Evolutionary conservation across 2,113 vertebrate species (phyloP).

Genomic region (Ochotona curzoniae): DNA sequence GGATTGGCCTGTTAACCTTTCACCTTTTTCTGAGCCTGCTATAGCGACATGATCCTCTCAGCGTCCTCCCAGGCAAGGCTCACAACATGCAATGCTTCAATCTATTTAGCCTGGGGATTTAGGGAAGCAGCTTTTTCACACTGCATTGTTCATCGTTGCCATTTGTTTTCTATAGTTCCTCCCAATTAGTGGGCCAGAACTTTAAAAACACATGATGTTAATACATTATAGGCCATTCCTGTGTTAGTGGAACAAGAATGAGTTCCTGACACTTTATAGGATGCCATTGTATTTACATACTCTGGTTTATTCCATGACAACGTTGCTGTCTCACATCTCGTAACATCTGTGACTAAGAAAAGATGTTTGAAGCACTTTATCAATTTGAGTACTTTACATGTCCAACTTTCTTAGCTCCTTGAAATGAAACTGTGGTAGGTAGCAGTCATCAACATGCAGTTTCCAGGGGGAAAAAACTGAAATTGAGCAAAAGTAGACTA

Average conservation of each 20-base stretch:
- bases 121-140: slow-evolving; percentile 61
- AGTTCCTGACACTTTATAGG: background rate
- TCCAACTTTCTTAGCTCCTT: background rate
- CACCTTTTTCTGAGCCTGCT: slow-evolving; percentile 68
- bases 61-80: slow-evolving; percentile 40
- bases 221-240: background rate
- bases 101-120: slow-evolving; percentile 81
- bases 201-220: slow-evolving; percentile 48
- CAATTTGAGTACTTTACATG: background rate
- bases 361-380: background rate
- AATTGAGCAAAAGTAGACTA: background rate
- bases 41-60: slow-evolving; percentile 68
- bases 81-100: slow-evolving; percentile 36
- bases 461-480: slow-evolving; percentile 14
- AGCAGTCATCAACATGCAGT: background rate
- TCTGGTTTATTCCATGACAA: background rate
- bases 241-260: slow-evolving; percentile 22
- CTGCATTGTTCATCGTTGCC: slow-evolving; percentile 55
- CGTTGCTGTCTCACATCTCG: background rate
- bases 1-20: slow-evolving; percentile 79
- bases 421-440: background rate
- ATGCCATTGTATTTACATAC: background rate
- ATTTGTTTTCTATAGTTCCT: slow-evolving; percentile 62
- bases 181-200: slow-evolving; percentile 49
- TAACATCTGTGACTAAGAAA: background rate